A percentile compares a stretch with the other conserved stretches of the same genome.
phyloP scores from a whole-genome alignment of 2,888 invertebrate genomes.

The Dryobotodes eremita region DNA sequence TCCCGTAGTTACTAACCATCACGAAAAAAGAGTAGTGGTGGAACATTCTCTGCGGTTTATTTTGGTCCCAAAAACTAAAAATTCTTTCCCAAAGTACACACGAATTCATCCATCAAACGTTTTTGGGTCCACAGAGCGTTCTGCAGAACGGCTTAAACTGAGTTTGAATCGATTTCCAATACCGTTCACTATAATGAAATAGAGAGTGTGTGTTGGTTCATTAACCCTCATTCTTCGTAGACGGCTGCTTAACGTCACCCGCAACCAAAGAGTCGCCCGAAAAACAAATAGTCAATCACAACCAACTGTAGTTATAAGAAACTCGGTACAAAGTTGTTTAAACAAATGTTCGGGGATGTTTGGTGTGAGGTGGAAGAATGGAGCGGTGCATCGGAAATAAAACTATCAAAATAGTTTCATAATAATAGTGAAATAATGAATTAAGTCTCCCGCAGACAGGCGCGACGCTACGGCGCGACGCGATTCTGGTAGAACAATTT shows the following conservation, averaged over 20 bases:
- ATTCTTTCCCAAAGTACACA: conserved; percentile 21
- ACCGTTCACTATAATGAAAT: conserved; percentile 51
- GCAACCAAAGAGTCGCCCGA: conserved; percentile 66
- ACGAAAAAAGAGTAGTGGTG: neutral
- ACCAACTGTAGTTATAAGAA: conserved; percentile 80
- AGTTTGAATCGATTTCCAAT: conserved; percentile 54
- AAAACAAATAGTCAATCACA: conserved; percentile 77
- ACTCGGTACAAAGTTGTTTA: conserved; percentile 77
- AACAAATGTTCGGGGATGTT: conserved; percentile 68
- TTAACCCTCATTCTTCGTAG: conserved; percentile 56
- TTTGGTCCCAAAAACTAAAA: neutral
- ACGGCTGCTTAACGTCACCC: conserved; percentile 76
- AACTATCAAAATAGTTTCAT: neutral
- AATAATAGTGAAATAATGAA: neutral
- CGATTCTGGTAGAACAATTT: too few relatives aligned
- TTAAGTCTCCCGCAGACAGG: too few relatives aligned
- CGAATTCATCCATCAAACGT: conserved; percentile 35
- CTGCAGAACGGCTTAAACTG: conserved; percentile 15
- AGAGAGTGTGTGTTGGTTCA: conserved; percentile 53
- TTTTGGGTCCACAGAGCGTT: conserved; percentile 24
- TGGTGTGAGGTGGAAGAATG: conserved; percentile 58
- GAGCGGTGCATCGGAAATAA: neutral
- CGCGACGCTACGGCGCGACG: too few relatives aligned
- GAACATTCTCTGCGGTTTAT: neutral
- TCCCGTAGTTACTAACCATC: neutral